Evolutionary conservation across 2,113 vertebrate species (phyloP).

Genomic region (Panthera tigris): DNA sequence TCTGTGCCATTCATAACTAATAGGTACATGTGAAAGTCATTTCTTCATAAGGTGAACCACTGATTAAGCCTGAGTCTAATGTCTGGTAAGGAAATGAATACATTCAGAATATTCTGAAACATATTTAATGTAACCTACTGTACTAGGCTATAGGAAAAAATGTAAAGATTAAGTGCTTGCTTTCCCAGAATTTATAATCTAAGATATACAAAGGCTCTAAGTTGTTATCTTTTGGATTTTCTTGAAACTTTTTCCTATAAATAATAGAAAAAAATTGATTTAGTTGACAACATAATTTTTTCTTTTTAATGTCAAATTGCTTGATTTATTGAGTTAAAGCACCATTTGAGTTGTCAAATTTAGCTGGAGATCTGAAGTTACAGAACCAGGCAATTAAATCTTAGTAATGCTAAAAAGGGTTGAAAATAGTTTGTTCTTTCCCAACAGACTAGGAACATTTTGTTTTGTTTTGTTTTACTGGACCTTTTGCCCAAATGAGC

Average conservation of each 20-base stretch:
- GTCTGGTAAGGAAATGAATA: not conserved
- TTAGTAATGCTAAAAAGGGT: constrained; percentile 19
- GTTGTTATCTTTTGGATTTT: not conserved
- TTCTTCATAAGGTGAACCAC: constrained; percentile 12
- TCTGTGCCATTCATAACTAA: not conserved
- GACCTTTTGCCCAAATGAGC: not conserved
- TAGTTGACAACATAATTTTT: not conserved
- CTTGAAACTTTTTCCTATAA: not conserved
- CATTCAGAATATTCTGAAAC: not conserved
- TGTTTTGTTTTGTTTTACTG: not conserved
- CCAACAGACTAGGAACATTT: not conserved
- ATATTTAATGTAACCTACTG: not conserved
- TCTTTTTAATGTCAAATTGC: not conserved
- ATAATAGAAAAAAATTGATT: not conserved
- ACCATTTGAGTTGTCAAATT: constrained; percentile 8
- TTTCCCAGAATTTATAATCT: constrained; percentile 26
- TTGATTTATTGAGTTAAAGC: constrained; percentile 1
- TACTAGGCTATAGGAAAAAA: not conserved
- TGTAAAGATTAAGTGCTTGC: not conserved
- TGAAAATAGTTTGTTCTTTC: constrained; percentile 9
- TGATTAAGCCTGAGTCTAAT: not conserved
- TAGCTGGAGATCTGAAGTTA: constrained; percentile 35
- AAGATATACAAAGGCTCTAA: constrained; percentile 17
- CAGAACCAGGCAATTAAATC: not conserved
- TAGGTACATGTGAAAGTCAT: not conserved